Evolutionary conservation across 1,140 invertebrate species (phyloP).

Genomic region (Zaprionus ghesquierei): DNA sequence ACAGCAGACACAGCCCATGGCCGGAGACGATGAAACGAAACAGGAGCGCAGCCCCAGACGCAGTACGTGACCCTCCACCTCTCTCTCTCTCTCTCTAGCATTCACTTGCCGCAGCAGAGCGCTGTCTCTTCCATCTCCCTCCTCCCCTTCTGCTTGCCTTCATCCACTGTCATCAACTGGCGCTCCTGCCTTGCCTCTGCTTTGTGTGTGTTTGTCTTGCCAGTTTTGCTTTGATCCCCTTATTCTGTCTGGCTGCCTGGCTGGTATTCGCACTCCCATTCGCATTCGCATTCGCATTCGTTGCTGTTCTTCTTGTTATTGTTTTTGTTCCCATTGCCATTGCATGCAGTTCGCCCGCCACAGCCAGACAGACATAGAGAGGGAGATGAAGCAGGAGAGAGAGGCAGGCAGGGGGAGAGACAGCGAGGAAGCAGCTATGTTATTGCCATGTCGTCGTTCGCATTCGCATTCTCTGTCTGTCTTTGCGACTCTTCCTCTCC

Average conservation of each 20-base stretch:
- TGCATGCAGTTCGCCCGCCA: slow-evolving; percentile 70
- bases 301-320: slow-evolving; percentile 35
- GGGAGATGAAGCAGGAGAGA: not conserved
- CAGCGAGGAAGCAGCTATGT: not conserved
- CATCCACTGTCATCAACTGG: slow-evolving; percentile 14
- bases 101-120: not conserved
- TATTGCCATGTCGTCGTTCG: slow-evolving; percentile 39
- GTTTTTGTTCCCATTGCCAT: slow-evolving; percentile 73
- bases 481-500: too few species aligned
- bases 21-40: slow-evolving; percentile 24
- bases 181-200: slow-evolving; percentile 41
- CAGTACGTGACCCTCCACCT: not conserved
- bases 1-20: slow-evolving; percentile 36
- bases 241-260: slow-evolving; percentile 65
- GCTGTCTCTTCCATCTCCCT: not conserved
- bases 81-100: not conserved
- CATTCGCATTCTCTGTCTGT: slow-evolving; percentile 5
- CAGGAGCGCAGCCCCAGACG: slow-evolving; percentile 64
- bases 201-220: slow-evolving; percentile 50
- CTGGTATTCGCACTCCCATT: slow-evolving; percentile 47
- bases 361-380: slow-evolving; percentile 3
- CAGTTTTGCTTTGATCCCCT: slow-evolving; percentile 75
- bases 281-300: slow-evolving; percentile 7
- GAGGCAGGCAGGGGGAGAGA: not conserved
- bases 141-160: not conserved